phyloP scores from a whole-genome alignment of 1,140 invertebrate genomes.

The Orius insidiosus region DNA sequence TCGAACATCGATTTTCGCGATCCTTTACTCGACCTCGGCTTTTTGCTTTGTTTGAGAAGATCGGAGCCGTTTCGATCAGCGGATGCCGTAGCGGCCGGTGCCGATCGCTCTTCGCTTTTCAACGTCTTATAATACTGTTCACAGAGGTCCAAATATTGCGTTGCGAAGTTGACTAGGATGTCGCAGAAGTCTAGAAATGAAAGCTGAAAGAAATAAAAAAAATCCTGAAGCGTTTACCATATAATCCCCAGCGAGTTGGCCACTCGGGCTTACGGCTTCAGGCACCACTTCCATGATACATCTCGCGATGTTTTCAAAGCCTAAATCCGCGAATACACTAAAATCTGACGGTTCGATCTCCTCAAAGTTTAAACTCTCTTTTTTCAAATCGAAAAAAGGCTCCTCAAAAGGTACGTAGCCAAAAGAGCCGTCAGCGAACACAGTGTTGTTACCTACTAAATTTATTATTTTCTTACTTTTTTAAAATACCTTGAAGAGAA shows the following conservation, averaged over 20 bases:
- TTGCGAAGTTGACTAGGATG: slow-evolving; percentile 2
- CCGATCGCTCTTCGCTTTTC: not conserved
- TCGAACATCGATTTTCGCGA: too few relatives aligned
- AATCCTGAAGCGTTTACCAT: too few relatives aligned
- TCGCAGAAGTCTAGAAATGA: slow-evolving; percentile 7
- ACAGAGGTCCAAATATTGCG: not conserved
- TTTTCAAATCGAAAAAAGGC: slow-evolving; percentile 1
- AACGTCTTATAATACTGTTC: slow-evolving; percentile 3
- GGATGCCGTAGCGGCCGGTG: not conserved
- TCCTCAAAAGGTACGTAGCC: not conserved
- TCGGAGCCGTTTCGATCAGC: not conserved
- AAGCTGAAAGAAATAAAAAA: too few relatives aligned
- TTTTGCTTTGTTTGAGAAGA: too few relatives aligned
- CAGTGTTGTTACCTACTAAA: slow-evolving; percentile 1
- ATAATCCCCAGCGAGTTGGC: not conserved
- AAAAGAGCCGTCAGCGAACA: not conserved
- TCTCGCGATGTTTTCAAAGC: not conserved
- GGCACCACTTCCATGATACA: slow-evolving; percentile 4
- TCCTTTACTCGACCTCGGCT: too few relatives aligned
- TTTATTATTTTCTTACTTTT: too few relatives aligned
- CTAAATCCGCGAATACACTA: not conserved
- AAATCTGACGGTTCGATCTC: not conserved
- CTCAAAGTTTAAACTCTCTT: not conserved
- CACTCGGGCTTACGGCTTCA: not conserved
- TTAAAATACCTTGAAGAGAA: too few relatives aligned